A percentile compares a stretch with the other conserved stretches of the same genome.
Evolutionary conservation across 2,888 invertebrate genomes (phyloP).

Genomic region (Germaria angustata): DNA sequence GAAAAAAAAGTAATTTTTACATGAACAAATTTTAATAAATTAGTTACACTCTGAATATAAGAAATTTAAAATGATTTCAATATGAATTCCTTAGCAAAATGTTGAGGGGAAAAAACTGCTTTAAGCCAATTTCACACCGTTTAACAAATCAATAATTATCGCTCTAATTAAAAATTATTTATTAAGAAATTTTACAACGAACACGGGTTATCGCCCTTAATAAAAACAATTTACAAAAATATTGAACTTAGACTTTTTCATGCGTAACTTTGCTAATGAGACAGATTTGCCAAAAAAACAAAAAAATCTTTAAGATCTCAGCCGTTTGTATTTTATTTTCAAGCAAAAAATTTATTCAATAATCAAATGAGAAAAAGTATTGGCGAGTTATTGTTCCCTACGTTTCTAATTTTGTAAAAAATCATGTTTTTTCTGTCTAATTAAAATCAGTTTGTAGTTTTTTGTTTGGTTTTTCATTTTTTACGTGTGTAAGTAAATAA

Average conservation of each 20-base stretch:
- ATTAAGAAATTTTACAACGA: background rate
- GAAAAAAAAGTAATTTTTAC: too few species aligned
- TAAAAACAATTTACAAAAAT: background rate
- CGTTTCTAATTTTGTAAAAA: conserved; percentile 7
- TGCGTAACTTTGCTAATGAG: background rate
- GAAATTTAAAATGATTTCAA: background rate
- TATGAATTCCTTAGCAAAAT: too few species aligned
- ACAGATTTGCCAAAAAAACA: background rate
- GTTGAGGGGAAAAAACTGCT: background rate
- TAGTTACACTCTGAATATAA: too few species aligned
- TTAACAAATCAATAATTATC: too few species aligned
- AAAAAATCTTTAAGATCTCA: background rate
- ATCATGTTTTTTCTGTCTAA: conserved; percentile 46
- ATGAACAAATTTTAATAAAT: too few species aligned
- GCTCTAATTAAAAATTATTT: too few species aligned
- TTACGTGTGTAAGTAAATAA: background rate
- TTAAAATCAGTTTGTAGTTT: conserved; percentile 13
- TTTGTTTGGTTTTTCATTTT: background rate
- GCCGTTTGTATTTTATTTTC: too few species aligned
- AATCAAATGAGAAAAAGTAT: too few species aligned
- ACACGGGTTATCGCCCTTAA: background rate
- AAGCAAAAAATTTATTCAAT: background rate
- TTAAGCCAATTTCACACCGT: background rate
- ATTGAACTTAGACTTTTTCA: background rate
- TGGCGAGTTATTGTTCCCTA: background rate